Evolutionary conservation across 2,888 invertebrate species (phyloP), one percentile per base, ranked within the genome.

Genomic region (Rhingia campestris): DNA sequence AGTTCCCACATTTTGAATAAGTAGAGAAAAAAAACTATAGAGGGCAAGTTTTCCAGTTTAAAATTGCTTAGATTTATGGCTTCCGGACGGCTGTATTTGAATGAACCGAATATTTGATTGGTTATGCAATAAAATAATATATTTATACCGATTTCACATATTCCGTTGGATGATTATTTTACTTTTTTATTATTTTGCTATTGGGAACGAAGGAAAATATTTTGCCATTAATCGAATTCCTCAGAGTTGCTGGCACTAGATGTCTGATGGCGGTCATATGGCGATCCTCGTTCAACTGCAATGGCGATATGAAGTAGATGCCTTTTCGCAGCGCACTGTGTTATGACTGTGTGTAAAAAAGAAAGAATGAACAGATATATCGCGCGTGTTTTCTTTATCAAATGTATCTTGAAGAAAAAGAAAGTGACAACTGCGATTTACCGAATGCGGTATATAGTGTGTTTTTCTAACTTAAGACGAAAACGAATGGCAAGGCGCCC

Each of bases 151-250:
- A 64, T 45, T 84, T 58, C 39, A 70, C 39, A 53, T 59, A 37
- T 58, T 67, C 51, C 61, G 49, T 43, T 41, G n/a, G 33, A 35
- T 30, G 33, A 51, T 51, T 32, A 54, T 39, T 53, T 53, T 30
- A 54, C 33, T 14, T 35, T 51, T 64, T 69, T 22, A n/a, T 73
- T 77, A 56, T 69, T 67, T 73, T 63, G 63, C 70, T 56, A 14
- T 66, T 49, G 41, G 35, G 37, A 58, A 51, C 66, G 80, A 80
- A 61, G 69, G 58, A 80, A 80, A 80, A 80, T 84, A 75, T 84
- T 84, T 84, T 84, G 80, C 80, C 84, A 80, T 79, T 75, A 84
- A 84, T 80, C 84, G 84, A 84, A 80, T 84, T 80, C 80, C 74
- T 75, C 70, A 80, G 63, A 84, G 81, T 77, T 82, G 82, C 82